A percentile compares a stretch with the other conserved stretches of the same genome.
phyloP scores from a whole-genome alignment of 2,113 vertebrate genomes.

The Nesoenas mayeri region DNA sequence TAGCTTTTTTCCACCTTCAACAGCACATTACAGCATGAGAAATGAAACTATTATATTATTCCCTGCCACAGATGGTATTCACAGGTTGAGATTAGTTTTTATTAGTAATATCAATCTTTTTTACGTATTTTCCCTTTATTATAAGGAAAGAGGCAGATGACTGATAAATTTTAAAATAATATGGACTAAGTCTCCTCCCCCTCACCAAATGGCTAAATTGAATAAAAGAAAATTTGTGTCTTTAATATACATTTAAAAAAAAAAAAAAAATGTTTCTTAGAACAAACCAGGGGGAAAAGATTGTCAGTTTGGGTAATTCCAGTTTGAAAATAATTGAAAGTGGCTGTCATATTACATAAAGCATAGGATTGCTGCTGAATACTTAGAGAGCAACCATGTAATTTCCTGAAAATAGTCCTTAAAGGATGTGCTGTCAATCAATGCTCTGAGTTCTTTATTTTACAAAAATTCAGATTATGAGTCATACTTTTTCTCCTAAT shows the following conservation, averaged over 20 bases:
- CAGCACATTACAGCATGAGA: background rate
- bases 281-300: background rate
- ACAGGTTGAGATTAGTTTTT: constrained; percentile 14
- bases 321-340: constrained; percentile 33
- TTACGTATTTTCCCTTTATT: background rate
- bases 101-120: background rate
- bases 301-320: background rate
- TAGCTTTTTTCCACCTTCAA: constrained; percentile 37
- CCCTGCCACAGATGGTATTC: constrained; percentile 1
- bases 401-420: constrained; percentile 14
- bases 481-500: background rate
- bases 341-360: background rate
- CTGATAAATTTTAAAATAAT: background rate
- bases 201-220: background rate
- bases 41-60: background rate
- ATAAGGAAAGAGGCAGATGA: background rate
- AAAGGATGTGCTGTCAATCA: background rate
- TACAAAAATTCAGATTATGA: background rate
- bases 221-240: background rate
- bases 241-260: background rate
- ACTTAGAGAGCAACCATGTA: background rate
- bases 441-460: background rate
- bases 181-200: background rate
- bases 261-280: background rate
- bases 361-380: background rate